These are phyloP conservation scores for Pica pica DNA, from an alignment of 2,113 vertebrate genomes.

Conservation along the genomic window DNA sequence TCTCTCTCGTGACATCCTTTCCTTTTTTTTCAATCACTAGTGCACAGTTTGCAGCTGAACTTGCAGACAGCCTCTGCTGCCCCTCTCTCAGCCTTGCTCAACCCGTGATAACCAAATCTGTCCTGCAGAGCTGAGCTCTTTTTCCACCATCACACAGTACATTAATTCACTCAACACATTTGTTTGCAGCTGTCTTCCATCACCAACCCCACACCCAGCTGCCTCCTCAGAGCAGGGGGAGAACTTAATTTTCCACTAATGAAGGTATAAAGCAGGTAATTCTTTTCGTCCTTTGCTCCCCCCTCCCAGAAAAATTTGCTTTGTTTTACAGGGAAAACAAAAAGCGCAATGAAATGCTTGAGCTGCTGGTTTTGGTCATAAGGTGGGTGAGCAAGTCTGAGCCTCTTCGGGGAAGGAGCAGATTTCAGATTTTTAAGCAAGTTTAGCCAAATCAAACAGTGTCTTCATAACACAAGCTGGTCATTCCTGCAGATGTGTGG, in stretches of 20 bases:
- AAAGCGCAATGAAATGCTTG: background rate
- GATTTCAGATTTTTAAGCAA: slow-evolving; percentile 8
- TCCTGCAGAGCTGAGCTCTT: background rate
- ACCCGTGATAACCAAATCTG: background rate
- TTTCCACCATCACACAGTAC: slow-evolving; percentile 22
- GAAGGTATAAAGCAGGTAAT: slow-evolving; percentile 30
- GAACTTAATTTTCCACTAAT: slow-evolving; percentile 38
- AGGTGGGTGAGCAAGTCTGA: background rate
- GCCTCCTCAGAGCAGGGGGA: background rate
- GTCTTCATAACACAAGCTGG: background rate
- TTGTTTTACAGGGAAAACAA: background rate
- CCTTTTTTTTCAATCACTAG: background rate
- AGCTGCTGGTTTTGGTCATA: slow-evolving; percentile 10
- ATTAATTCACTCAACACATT: slow-evolving; percentile 48
- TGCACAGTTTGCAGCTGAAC: background rate
- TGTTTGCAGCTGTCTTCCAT: slow-evolving; percentile 48
- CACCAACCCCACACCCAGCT: background rate
- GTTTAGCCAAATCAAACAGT: slow-evolving; percentile 4
- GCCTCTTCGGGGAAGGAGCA: slow-evolving; percentile 23
- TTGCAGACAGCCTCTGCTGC: background rate
- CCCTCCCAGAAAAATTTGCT: background rate
- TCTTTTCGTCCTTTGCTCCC: background rate
- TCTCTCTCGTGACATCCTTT: background rate
- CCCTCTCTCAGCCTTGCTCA: background rate
- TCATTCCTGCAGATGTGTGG: background rate